phyloP scores from a whole-genome alignment of 2,113 vertebrate genomes.

The Empidonax traillii region DNA sequence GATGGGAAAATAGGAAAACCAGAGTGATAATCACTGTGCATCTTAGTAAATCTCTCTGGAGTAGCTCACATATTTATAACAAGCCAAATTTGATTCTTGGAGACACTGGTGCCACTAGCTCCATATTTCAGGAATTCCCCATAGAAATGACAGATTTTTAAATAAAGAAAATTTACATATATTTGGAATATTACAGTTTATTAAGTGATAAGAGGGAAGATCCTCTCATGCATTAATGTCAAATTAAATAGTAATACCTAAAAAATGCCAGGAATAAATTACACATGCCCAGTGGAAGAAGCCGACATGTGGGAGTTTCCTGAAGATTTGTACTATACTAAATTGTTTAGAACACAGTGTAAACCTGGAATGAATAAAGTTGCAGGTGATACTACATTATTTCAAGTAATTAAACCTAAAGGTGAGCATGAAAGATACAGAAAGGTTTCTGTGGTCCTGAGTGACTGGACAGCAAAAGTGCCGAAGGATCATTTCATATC shows the following conservation, averaged over 20 bases:
- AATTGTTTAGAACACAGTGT: not conserved
- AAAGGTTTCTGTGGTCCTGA: not conserved
- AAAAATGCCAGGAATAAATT: not conserved
- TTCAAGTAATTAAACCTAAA: not conserved
- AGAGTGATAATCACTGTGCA: conserved; percentile 34
- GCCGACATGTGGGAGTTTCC: not conserved
- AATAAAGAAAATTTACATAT: not conserved
- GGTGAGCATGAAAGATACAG: not conserved
- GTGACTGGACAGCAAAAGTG: not conserved
- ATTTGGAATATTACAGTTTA: not conserved
- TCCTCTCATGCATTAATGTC: not conserved
- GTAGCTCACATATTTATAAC: not conserved
- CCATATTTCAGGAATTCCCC: not conserved
- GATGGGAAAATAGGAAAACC: not conserved
- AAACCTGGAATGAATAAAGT: not conserved
- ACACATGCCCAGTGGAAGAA: not conserved
- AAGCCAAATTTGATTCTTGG: not conserved
- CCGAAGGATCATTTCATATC: not conserved
- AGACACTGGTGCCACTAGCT: not conserved
- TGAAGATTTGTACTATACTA: not conserved
- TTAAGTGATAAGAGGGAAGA: not conserved
- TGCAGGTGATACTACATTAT: not conserved
- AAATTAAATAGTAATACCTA: not conserved
- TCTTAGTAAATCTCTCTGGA: conserved; percentile 31
- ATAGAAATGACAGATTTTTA: not conserved